These are phyloP conservation scores for Xestia c-nigrum DNA, from an alignment of 2,888 invertebrate species.

Conservation along the genomic window DNA sequence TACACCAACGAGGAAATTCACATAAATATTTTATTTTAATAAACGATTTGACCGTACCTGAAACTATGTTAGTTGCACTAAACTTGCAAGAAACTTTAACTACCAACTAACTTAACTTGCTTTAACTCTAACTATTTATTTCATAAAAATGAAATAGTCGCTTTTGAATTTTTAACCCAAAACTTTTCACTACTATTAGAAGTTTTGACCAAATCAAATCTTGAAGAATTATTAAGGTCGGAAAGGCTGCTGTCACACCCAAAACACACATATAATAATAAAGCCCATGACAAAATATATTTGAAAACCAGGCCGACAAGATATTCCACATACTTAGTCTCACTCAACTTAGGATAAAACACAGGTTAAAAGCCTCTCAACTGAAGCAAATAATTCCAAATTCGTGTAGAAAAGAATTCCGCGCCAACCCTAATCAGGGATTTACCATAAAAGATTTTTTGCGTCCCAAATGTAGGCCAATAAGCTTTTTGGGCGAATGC, in stretches of 20 bases:
- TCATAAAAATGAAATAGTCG: neutral
- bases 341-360: neutral
- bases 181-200: neutral
- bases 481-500: conserved; percentile 37
- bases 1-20: neutral
- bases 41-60: neutral
- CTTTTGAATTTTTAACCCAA: neutral
- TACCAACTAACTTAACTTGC: too few species aligned
- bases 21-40: neutral
- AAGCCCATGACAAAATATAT: neutral
- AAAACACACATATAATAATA: neutral
- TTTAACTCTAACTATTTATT: too few species aligned
- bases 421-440: conserved; percentile 40
- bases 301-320: neutral
- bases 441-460: conserved; percentile 48
- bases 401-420: neutral
- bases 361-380: neutral
- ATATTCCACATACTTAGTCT: neutral
- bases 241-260: neutral
- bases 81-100: neutral
- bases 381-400: neutral
- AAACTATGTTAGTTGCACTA: neutral
- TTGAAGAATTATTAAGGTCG: neutral
- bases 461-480: conserved; percentile 40
- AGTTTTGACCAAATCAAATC: neutral